Evolutionary conservation across 2,113 vertebrate species (phyloP), one percentile per base, ranked within the genome.

Genomic region (Paraplagusia blochii): DNA sequence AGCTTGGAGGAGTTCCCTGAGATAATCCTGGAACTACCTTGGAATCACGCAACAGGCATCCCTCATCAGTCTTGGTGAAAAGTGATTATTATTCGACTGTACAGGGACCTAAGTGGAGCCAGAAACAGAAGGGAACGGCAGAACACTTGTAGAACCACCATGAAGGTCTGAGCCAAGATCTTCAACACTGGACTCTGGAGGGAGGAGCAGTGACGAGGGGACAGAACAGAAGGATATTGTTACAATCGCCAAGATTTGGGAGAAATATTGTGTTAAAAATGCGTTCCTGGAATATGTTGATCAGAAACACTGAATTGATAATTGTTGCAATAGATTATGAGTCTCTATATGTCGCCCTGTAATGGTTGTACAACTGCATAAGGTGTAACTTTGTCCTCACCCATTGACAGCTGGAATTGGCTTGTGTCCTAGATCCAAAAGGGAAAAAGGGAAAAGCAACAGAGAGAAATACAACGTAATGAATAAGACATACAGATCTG

Each of bases 161-260:
- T 84, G 58, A 43, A 13, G 16, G 8, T 58, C 58, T 72, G 61
- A 72, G 76, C 54, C 66, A 66, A 57, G 43, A 16, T 18, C 67
- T 16, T 68, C 51, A 65, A 44, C 44, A 44, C 58, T 81, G 84
- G 88, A 62, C 22, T 40, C 51, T 33, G 1, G 12, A 29, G 29
- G 34, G 42, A 76, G 58, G 49, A 9, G 29, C 8, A 8, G 11
- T 2, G 22, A 29, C 22, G 50, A 14, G 55, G 60, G 60, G 66
- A 69, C 11, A 54, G 72, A 85, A 82, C 56, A 44, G 74, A 84
- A 89, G 56, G 68, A 57, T 85, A 82, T 59, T 84, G 76, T 34
- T 69, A 44, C 82, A 81, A 66, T n/a, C 6, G 22, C 22, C 22
- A 29, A 29, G 22, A 29, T 29, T n/a, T 29, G 22, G 2, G 22